Evolutionary conservation across 1,140 invertebrate genomes (phyloP), one percentile per base, ranked within the genome.

Genomic region (Luehdorfia chinensis): DNA sequence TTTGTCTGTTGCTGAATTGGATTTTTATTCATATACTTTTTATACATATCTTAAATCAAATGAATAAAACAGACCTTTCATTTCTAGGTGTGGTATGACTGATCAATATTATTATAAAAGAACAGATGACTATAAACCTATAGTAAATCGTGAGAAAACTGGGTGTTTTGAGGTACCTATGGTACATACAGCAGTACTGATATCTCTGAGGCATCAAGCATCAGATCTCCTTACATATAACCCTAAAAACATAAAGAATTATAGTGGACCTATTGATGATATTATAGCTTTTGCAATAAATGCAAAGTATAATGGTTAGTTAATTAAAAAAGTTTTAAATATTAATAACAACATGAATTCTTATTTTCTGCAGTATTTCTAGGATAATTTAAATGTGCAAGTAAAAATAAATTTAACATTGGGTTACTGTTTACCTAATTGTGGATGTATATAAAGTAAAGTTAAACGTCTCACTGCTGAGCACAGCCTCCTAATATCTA

Each of bases 261-360:
- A 94, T 48, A 84, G 90, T 37, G 94, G 95, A 23, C 96, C 97
- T 0, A 80, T 90, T 4, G 96, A 99, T 88, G 97, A 99, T 79
- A 97, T 99, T 25, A 98, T 99, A 63, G 90, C 93, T 6, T 99
- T 99, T 89, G 96, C 97, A 3, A 67, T 94, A 4, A 94, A 93
- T 48, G 97, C 97, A 6, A 94, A 92, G 69, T 87, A 85, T 58
- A 90, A 91, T 64, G 90, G 91, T 92, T 79, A 84, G 69, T 55
- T 36, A 31, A 14, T 23, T 33, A 3, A 21, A 21, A 21, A 21
- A 21, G 19, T 4, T 4, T 7, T 21, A 21, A 21, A n/a, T n/a
- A 21, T 7, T 21, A 21, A 7, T 21, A 23, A 23, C 21, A 6
- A 6, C 21, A 23, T 23, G 1, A 23, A 23, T 6, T 23, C 1